Evolutionary conservation across 2,113 vertebrate genomes (phyloP).

Genomic region (Trogon melanurus): DNA sequence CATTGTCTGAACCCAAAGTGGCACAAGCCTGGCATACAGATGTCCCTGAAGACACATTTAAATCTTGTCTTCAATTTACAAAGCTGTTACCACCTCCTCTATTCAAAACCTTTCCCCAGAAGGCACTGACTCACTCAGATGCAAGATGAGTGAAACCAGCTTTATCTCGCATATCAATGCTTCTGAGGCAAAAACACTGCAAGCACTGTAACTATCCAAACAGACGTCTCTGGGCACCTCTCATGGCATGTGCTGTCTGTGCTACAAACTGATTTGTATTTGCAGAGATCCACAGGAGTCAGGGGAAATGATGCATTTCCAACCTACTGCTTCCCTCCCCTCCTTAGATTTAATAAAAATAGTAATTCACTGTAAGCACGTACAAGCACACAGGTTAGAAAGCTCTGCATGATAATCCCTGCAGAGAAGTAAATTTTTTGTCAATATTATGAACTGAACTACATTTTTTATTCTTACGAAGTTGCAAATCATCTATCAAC

Average conservation of each 20-base stretch:
- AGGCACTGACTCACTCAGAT: background rate
- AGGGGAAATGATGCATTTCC: background rate
- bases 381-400: background rate
- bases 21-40: background rate
- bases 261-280: background rate
- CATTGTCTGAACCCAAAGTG: background rate
- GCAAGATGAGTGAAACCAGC: background rate
- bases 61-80: background rate
- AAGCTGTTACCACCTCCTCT: background rate
- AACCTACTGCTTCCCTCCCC: background rate
- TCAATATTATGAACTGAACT: background rate
- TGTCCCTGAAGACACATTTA: background rate
- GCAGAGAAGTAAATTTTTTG: background rate
- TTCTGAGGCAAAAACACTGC: background rate
- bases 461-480: background rate
- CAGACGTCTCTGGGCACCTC: background rate
- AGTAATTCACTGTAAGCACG: background rate
- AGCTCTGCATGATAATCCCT: background rate
- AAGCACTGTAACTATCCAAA: background rate
- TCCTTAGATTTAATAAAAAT: background rate
- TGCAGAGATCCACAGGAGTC: background rate
- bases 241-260: background rate
- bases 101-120: background rate
- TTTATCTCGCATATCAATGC: background rate
- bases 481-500: background rate